A percentile compares a stretch with the other conserved stretches of the same genome.
Evolutionary conservation across 2,797 vertebrate species (phyloP).

Genomic region (Enteromius afrohamiltoni): DNA sequence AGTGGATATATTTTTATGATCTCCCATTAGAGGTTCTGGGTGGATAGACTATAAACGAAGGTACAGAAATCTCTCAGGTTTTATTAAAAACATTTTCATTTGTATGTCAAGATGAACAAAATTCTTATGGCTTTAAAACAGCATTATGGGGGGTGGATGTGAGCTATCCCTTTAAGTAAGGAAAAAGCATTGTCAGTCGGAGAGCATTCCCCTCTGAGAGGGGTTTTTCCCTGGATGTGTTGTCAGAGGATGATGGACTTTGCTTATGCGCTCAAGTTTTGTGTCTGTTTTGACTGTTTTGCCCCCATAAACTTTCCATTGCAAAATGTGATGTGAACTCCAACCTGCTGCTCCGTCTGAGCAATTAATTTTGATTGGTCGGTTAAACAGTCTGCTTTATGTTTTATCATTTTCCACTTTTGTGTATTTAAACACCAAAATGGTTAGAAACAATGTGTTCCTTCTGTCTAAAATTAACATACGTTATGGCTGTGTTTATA

Average conservation of each 20-base stretch:
- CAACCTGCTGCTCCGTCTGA: conserved; percentile 13
- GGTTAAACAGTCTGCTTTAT: conserved; percentile 50
- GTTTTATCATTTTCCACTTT: conserved; percentile 9
- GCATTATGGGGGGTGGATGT: background rate
- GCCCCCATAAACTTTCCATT: conserved; percentile 6
- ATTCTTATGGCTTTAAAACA: background rate
- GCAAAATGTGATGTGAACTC: background rate
- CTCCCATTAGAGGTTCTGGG: background rate
- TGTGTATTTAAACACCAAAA: conserved; percentile 15
- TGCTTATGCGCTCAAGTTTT: background rate
- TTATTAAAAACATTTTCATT: background rate
- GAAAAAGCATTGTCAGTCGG: background rate
- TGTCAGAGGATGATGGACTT: conserved; percentile 32
- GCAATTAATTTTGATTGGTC: conserved; percentile 52
- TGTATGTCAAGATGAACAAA: background rate
- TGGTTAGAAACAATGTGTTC: background rate
- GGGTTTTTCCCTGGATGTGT: background rate
- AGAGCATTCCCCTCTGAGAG: background rate
- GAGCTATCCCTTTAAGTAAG: background rate
- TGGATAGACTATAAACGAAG: background rate
- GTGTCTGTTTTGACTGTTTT: conserved; percentile 18
- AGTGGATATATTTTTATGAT: background rate
- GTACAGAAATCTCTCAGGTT: background rate
- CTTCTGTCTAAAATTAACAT: conserved; percentile 32
- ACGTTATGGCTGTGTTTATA: conserved; percentile 32